Percentiles rank a stretch among this genome's conserved stretches.
Conservation (phyloP, 2,113 vertebrate genomes). For the Notechis scutatus region DNA sequence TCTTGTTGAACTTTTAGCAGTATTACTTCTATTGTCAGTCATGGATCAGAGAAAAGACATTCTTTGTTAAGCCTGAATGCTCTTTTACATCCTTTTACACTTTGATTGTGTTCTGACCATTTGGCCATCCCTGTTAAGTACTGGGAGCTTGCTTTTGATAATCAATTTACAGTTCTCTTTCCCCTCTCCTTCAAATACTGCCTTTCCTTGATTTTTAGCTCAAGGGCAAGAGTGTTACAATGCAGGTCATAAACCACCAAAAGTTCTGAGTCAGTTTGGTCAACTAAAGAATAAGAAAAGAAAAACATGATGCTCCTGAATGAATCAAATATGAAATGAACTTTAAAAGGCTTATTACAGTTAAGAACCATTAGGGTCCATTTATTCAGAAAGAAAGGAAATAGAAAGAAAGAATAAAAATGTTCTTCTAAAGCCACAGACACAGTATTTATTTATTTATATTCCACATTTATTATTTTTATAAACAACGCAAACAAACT, state of each 20-base stretch:
- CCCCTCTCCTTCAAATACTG: background rate
- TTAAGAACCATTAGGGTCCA: background rate
- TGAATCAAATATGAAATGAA: background rate
- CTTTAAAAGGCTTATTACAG: background rate
- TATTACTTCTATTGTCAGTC: background rate
- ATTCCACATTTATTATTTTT: background rate
- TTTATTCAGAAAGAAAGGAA: background rate
- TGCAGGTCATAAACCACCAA: background rate
- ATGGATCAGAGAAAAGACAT: background rate
- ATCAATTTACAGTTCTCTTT: background rate
- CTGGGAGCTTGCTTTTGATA: slow-evolving; percentile 2
- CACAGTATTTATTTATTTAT: background rate
- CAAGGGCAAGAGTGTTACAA: background rate
- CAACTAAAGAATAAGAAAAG: background rate
- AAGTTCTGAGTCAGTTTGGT: background rate
- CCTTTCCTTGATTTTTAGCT: background rate
- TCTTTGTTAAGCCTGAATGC: background rate
- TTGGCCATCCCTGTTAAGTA: background rate
- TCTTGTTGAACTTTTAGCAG: background rate
- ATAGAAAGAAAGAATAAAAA: background rate
- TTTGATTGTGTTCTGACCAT: background rate
- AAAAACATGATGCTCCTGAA: background rate
- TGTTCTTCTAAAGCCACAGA: background rate
- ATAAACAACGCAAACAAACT: background rate
- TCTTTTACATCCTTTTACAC: background rate